phyloP scores from a whole-genome alignment of 1,140 invertebrate genomes.

The Cotesia typhae region DNA sequence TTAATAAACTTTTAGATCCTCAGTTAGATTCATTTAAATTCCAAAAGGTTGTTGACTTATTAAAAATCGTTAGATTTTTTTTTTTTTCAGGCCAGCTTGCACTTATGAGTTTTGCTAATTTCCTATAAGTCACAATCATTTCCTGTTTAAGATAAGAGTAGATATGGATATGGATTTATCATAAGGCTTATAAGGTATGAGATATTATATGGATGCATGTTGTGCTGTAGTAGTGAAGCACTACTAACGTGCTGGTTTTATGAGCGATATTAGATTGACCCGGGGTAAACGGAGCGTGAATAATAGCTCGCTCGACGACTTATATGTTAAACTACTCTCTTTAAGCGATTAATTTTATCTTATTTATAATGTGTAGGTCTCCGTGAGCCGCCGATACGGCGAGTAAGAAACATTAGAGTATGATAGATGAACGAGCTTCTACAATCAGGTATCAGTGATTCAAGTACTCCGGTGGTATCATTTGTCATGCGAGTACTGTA shows the following conservation, averaged over 20 bases:
- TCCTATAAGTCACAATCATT: slow-evolving; percentile 4
- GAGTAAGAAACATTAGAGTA: no score
- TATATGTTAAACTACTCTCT: slow-evolving; percentile 30
- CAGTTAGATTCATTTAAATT: neutral
- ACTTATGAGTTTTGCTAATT: no score
- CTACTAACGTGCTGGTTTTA: slow-evolving; percentile 8
- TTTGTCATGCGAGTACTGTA: no score
- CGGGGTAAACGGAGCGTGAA: slow-evolving; percentile 54
- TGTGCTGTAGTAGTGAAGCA: no score
- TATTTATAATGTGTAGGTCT: no score
- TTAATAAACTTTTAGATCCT: no score
- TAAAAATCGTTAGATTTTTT: no score
- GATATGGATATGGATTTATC: neutral
- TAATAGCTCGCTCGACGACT: slow-evolving; percentile 41
- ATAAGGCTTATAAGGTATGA: neutral
- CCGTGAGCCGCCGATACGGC: no score
- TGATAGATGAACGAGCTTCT: slow-evolving; percentile 12
- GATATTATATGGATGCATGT: no score
- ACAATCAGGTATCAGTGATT: neutral
- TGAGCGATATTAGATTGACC: slow-evolving; percentile 38
- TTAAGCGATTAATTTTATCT: slow-evolving; percentile 30
- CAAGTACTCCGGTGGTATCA: no score
- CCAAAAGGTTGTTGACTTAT: neutral
- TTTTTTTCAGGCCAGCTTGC: no score
- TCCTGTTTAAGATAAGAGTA: slow-evolving; percentile 17